Evolutionary conservation across 2,113 vertebrate genomes (phyloP).

Genomic region (Galemys pyrenaicus): DNA sequence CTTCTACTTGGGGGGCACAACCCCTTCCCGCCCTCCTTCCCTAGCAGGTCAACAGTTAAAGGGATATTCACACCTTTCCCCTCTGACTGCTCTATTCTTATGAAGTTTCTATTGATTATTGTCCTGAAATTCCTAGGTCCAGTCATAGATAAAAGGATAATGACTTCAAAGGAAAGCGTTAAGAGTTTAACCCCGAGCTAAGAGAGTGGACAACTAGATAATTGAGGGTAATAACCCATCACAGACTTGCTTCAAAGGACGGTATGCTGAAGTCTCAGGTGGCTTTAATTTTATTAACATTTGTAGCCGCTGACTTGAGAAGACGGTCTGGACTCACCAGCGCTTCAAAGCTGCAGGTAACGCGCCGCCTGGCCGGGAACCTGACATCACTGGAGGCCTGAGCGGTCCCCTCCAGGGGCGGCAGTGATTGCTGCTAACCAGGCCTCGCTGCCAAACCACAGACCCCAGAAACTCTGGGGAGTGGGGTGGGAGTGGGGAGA

Average conservation of each 20-base stretch:
- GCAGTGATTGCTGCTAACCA: neutral
- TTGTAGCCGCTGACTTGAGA: slow-evolving; percentile 89
- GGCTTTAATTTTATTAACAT: slow-evolving; percentile 99
- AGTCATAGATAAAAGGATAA: slow-evolving; percentile 99
- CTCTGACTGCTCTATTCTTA: slow-evolving; percentile 89
- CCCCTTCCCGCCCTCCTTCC: neutral
- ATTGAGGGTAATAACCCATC: slow-evolving; percentile 98
- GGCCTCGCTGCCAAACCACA: slow-evolving; percentile 71
- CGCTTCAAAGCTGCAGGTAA: slow-evolving; percentile 89
- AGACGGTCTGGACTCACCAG: slow-evolving; percentile 86
- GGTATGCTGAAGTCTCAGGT: slow-evolving; percentile 89
- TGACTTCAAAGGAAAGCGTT: slow-evolving; percentile 97
- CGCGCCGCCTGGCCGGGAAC: slow-evolving; percentile 80
- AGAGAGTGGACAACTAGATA: slow-evolving; percentile 96
- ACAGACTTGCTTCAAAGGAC: slow-evolving; percentile 91
- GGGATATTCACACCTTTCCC: slow-evolving; percentile 90
- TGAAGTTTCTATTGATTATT: slow-evolving; percentile 96
- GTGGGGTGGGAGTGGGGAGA: slow-evolving; percentile 49
- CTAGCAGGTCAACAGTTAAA: slow-evolving; percentile 70
- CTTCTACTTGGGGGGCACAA: neutral
- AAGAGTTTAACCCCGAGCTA: slow-evolving; percentile 98
- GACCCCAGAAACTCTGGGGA: slow-evolving; percentile 73
- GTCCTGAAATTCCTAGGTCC: slow-evolving; percentile 97
- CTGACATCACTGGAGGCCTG: slow-evolving; percentile 81
- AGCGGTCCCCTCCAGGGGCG: slow-evolving; percentile 71